A percentile compares a stretch with the other conserved stretches of the same genome.
phyloP scores from a whole-genome alignment of 2,113 vertebrate species.

The Arothron firmamentum region DNA sequence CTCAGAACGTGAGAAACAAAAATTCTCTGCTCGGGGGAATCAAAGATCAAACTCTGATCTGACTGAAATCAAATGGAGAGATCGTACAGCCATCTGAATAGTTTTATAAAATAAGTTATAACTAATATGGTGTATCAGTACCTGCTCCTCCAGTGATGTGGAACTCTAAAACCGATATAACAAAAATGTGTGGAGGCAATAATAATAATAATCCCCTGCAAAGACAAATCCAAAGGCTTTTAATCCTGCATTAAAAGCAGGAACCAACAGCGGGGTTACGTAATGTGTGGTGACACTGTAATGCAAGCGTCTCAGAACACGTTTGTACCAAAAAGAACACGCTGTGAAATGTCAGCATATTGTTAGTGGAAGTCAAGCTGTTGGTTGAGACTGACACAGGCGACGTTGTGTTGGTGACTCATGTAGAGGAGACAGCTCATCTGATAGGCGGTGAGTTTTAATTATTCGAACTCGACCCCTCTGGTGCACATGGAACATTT shows the following conservation, averaged over 20 bases:
- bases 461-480: background rate
- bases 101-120: too few species aligned
- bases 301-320: conserved; percentile 7
- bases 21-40: too few species aligned
- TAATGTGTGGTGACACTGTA: conserved; percentile 18
- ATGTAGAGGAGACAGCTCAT: too few species aligned
- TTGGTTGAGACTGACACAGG: background rate
- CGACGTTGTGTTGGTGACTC: too few species aligned
- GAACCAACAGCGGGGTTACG: background rate
- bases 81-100: too few species aligned
- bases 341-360: conserved; percentile 4
- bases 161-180: too few species aligned
- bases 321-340: background rate
- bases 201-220: background rate
- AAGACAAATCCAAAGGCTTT: background rate
- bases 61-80: too few species aligned
- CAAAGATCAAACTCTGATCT: too few species aligned
- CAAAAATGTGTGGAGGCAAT: background rate
- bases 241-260: conserved; percentile 3
- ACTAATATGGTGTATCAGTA: too few species aligned
- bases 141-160: too few species aligned
- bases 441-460: too few species aligned
- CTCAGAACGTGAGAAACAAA: too few species aligned
- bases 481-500: background rate
- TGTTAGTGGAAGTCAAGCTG: background rate